Conservation (phyloP, 2,113 vertebrate genomes). For the Stegastes partitus region DNA sequence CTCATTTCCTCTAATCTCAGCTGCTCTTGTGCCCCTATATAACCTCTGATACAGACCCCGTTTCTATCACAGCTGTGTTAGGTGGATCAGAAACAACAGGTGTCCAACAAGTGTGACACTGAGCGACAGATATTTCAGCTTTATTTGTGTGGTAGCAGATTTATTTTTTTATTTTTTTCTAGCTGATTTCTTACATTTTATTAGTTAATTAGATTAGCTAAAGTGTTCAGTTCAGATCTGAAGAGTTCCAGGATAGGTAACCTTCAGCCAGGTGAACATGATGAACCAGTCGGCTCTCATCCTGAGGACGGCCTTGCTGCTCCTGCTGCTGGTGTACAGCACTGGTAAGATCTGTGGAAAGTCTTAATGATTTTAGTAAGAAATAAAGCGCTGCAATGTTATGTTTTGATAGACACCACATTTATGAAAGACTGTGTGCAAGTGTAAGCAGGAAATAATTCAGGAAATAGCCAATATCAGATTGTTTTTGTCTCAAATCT, state of each 20-base stretch:
- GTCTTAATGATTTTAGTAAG: neutral
- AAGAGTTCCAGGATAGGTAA: neutral
- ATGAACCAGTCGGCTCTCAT: slow-evolving; percentile 35
- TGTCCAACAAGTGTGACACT: slow-evolving; percentile 3
- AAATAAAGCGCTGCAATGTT: neutral
- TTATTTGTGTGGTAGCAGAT: neutral
- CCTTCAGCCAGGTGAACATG: slow-evolving; percentile 38
- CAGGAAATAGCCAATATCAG: neutral
- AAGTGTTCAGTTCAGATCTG: neutral
- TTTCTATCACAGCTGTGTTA: neutral
- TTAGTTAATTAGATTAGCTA: neutral
- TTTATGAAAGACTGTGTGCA: slow-evolving; percentile 1
- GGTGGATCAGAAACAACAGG: slow-evolving; percentile 5
- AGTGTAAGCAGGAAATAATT: slow-evolving; percentile 1
- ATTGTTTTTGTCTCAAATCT: neutral
- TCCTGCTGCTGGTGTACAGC: slow-evolving; percentile 33
- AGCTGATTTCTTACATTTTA: neutral
- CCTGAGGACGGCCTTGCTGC: slow-evolving; percentile 31
- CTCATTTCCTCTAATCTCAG: slow-evolving; percentile 55
- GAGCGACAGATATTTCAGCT: neutral
- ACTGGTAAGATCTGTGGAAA: slow-evolving; percentile 65
- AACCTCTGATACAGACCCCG: slow-evolving; percentile 53
- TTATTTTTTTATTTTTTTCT: too few relatives aligned
- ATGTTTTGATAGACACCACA: neutral
- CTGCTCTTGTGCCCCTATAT: slow-evolving; percentile 65